Evolutionary conservation across 2,888 invertebrate species (phyloP).

Genomic region (Ophion costatus): DNA sequence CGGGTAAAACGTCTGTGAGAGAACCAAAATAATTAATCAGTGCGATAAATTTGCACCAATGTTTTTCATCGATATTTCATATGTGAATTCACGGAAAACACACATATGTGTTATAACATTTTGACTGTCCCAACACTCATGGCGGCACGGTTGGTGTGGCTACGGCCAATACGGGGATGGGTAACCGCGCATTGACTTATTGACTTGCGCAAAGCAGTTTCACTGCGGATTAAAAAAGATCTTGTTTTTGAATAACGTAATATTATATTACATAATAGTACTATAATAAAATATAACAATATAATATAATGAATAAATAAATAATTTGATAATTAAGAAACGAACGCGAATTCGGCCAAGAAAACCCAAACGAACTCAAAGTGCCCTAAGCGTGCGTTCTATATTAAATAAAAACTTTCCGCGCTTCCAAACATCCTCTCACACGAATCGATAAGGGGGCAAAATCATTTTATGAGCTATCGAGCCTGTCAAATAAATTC

Average conservation of each 20-base stretch:
- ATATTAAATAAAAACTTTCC: not conserved
- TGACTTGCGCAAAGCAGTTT: too few species aligned
- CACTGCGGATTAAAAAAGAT: too few species aligned
- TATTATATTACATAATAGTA: too few species aligned
- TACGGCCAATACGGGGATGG: not conserved
- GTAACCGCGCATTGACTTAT: not conserved
- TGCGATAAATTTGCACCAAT: not conserved
- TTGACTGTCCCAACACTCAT: not conserved
- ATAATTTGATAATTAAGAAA: too few species aligned
- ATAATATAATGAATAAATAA: too few species aligned
- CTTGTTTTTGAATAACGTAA: too few species aligned
- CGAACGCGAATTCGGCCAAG: too few species aligned
- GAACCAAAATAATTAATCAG: not conserved
- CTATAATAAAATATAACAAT: too few species aligned
- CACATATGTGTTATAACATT: not conserved
- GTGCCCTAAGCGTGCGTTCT: not conserved
- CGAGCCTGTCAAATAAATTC: slow-evolving; percentile 10
- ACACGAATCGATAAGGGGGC: not conserved
- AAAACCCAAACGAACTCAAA: too few species aligned
- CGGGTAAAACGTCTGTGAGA: not conserved
- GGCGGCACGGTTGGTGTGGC: not conserved
- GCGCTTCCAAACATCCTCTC: not conserved
- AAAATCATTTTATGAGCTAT: slow-evolving; percentile 8
- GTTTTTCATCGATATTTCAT: not conserved
- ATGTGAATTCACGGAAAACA: too few species aligned